phyloP scores from a whole-genome alignment of 2,888 invertebrate genomes.

The Hyposoter dolosus region DNA sequence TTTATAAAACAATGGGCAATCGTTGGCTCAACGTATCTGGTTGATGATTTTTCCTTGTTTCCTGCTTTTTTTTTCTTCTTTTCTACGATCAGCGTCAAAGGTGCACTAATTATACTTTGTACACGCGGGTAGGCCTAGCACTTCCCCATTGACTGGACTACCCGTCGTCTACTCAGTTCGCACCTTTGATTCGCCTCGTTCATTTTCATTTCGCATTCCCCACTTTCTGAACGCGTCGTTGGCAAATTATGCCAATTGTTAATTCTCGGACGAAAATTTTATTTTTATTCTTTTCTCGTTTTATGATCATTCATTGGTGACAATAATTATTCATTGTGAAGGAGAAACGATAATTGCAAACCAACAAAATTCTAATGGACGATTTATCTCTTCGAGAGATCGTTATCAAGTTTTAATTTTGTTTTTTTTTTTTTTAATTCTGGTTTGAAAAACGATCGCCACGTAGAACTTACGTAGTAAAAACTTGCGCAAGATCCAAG shows the following conservation, averaged over 20 bases:
- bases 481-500: not conserved
- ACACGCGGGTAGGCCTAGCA: constrained; percentile 76
- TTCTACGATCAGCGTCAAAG: constrained; percentile 24
- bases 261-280: constrained; percentile 9
- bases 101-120: constrained; percentile 55
- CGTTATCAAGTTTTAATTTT: not conserved
- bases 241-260: constrained; percentile 36
- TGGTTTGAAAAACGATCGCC: not conserved
- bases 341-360: not conserved
- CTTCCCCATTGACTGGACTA: constrained; percentile 81
- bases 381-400: constrained; percentile 16
- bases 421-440: not conserved
- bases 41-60: not conserved
- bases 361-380: not conserved
- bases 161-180: constrained; percentile 63
- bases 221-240: not conserved
- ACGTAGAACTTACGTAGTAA: not conserved
- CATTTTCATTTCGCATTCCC: constrained; percentile 9
- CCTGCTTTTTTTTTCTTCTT: constrained; percentile 1
- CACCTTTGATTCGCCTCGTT: constrained; percentile 48
- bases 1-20: constrained; percentile 45
- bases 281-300: not conserved
- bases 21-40: constrained; percentile 19
- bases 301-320: not conserved
- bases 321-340: not conserved